phyloP scores from a whole-genome alignment of 2,797 vertebrate genomes.

The Xerus rutilus region DNA sequence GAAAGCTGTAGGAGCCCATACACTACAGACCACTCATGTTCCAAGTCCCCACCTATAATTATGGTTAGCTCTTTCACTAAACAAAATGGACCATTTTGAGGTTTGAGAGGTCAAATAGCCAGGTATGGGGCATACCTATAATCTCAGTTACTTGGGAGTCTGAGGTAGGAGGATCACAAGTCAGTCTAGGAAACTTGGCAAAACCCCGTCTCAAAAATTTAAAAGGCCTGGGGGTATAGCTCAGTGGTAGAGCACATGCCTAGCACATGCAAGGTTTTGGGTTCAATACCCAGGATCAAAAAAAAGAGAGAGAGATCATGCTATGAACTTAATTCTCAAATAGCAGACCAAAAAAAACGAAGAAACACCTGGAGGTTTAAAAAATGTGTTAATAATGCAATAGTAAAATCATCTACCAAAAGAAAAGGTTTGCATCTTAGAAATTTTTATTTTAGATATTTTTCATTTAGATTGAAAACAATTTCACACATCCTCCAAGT shows the following conservation, averaged over 20 bases:
- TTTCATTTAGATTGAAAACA: constrained; percentile 12
- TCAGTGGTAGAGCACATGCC: too few species aligned
- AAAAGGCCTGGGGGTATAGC: too few species aligned
- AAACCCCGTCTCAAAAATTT: too few species aligned
- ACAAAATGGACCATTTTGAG: not conserved
- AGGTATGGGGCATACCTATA: too few species aligned
- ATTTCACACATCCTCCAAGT: not conserved
- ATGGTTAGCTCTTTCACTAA: not conserved
- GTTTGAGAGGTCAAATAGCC: not conserved
- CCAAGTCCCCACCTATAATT: not conserved
- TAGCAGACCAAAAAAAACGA: not conserved
- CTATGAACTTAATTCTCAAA: not conserved
- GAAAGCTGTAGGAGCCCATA: not conserved
- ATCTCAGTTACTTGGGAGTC: too few species aligned
- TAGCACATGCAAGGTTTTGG: too few species aligned
- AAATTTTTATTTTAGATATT: constrained; percentile 42
- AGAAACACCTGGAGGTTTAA: not conserved
- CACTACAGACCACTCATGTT: too few species aligned
- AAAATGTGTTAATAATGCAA: not conserved
- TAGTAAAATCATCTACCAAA: not conserved
- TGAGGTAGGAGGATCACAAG: too few species aligned
- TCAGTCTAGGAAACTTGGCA: too few species aligned
- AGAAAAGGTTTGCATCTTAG: not conserved
- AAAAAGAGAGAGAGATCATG: too few species aligned
- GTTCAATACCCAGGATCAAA: too few species aligned